These are phyloP conservation scores for Spheniscus humboldti DNA, from an alignment of 2,797 vertebrate genomes.

Conservation along the genomic window DNA sequence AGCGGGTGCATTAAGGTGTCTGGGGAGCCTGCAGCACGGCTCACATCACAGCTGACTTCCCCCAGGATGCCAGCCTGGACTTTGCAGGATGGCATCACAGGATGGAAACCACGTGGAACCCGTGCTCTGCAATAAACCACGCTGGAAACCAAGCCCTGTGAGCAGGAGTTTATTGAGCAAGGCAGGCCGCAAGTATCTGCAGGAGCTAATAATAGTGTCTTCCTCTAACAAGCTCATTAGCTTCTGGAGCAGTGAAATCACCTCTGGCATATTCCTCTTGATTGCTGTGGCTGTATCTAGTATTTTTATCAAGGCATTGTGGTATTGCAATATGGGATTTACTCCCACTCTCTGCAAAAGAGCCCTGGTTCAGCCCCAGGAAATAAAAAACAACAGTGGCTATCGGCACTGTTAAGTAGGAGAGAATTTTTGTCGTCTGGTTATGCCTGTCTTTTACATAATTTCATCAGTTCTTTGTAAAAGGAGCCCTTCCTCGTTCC, in stretches of 20 bases:
- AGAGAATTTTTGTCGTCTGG: not conserved
- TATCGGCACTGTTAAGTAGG: not conserved
- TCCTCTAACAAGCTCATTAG: conserved; percentile 9
- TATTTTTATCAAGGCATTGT: not conserved
- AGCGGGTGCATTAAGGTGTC: not conserved
- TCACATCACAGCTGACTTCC: not conserved
- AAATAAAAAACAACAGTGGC: not conserved
- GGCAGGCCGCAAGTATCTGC: not conserved
- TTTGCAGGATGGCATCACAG: not conserved
- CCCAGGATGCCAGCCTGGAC: not conserved
- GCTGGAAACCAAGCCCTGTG: not conserved
- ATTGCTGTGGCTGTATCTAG: conserved; percentile 24
- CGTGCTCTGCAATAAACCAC: not conserved
- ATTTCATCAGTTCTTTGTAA: not conserved
- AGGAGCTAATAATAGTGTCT: conserved; percentile 2
- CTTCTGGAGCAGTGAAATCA: conserved; percentile 8
- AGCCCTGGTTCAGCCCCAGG: not conserved
- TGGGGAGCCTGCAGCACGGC: rapidly evolving
- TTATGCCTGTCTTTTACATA: not conserved
- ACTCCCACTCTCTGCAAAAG: not conserved
- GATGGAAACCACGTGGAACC: not conserved
- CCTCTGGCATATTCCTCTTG: conserved; percentile 12
- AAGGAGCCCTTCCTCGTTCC: not conserved
- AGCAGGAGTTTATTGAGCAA: not conserved
- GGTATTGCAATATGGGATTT: conserved; percentile 27